Evolutionary conservation across 2,113 vertebrate species (phyloP).

Genomic region (Chunga burmeisteri): DNA sequence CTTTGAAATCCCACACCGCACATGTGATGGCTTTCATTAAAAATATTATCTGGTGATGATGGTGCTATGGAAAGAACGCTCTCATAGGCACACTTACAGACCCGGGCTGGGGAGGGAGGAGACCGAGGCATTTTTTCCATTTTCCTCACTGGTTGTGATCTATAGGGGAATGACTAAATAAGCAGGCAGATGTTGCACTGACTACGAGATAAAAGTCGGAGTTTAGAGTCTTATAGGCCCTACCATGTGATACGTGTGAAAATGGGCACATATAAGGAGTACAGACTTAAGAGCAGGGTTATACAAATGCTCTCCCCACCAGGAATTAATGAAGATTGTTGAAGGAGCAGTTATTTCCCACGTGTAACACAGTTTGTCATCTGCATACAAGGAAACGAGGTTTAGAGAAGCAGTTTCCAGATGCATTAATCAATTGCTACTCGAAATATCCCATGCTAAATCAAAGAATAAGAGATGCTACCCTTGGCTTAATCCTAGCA

Average conservation of each 20-base stretch:
- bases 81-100: not conserved
- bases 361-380: not conserved
- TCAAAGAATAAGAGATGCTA: not conserved
- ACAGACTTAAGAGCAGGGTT: not conserved
- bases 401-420: not conserved
- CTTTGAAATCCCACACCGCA: constrained; percentile 38
- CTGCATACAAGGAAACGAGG: not conserved
- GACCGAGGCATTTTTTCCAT: not conserved
- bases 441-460: not conserved
- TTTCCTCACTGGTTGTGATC: not conserved
- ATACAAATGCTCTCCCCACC: not conserved
- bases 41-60: constrained; percentile 53
- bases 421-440: not conserved
- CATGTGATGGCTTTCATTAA: constrained; percentile 34
- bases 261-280: not conserved
- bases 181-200: not conserved
- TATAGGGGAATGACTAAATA: not conserved
- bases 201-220: not conserved
- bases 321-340: not conserved
- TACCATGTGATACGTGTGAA: accelerated
- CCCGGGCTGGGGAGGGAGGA: not conserved
- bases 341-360: not conserved
- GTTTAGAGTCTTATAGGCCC: not conserved
- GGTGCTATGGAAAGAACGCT: constrained; percentile 58
- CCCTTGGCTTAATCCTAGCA: not conserved